Evolutionary conservation across 2,888 invertebrate genomes (phyloP).

Genomic region (Ceraclea dissimilis): DNA sequence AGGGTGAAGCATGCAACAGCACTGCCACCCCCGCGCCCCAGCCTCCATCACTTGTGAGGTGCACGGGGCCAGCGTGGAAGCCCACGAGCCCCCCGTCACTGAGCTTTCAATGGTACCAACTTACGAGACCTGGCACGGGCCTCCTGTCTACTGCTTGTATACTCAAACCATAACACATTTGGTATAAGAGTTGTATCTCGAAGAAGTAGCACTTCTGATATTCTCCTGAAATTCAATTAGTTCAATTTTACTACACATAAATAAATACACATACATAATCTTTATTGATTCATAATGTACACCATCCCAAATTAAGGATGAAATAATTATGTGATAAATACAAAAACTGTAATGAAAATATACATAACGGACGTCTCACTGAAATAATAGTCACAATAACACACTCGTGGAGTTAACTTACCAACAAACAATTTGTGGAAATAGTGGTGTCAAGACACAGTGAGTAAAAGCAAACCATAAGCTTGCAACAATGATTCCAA

Average conservation of each 20-base stretch:
- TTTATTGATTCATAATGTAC: no score
- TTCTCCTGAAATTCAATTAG: constrained; percentile 56
- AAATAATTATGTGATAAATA: no score
- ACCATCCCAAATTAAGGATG: no score
- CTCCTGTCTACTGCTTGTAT: constrained; percentile 79
- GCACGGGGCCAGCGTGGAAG: constrained; percentile 38
- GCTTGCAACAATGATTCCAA: constrained; percentile 67
- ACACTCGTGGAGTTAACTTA: no score
- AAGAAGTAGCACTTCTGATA: constrained; percentile 77
- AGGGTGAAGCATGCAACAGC: constrained; percentile 28
- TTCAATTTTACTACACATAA: neutral
- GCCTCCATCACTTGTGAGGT: constrained; percentile 32
- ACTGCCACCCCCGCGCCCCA: constrained; percentile 34
- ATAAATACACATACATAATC: neutral
- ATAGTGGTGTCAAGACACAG: constrained; percentile 71
- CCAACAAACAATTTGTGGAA: constrained; percentile 80
- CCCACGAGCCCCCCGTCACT: constrained; percentile 60
- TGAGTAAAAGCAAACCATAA: constrained; percentile 79
- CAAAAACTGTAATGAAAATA: no score
- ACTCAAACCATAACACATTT: constrained; percentile 90
- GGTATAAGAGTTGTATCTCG: constrained; percentile 87
- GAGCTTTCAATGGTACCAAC: constrained; percentile 71
- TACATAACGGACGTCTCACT: no score
- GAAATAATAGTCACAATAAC: no score
- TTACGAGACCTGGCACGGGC: constrained; percentile 72